Base-by-base conservation (phyloP, 1,140 invertebrate genomes). In the Dryas iulia region DNA sequence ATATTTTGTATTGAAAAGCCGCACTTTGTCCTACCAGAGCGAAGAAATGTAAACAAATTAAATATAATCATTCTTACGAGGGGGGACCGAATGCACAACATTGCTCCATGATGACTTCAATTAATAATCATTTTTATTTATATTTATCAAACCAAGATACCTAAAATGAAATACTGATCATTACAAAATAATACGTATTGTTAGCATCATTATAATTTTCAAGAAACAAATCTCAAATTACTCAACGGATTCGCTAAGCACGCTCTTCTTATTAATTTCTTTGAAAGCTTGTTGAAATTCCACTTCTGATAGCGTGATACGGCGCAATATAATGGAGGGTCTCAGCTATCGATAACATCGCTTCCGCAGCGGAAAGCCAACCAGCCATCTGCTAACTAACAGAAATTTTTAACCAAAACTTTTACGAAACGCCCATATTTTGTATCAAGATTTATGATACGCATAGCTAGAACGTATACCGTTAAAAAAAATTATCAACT, bases 331-430 rank as follows among this genome's bases (percentile, higher is more conserved):
- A 77, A 78, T 62, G 56, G 65, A 74, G 70, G 76, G 73, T 52
- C 65, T 63, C 70, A 72, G 74, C 78, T 82, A 80, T 80, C 75
- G 61, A 73, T 69, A 72, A 57, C 74, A 83, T 84, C 80, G 74
- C 66, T 83, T 84, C 82, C 77, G 74, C 47, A 72, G 68, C 77
- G 77, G 76, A 83, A 83, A 83, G 74, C 67, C 69, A 69, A 73
- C 67, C 69, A 73, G 62, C 78, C 74, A 72, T 74, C 67, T 76
- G 73, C 72, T 72, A 66, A 69, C 77, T 79, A 79, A 77, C 70
- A 74, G 67, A 73, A 76, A 82, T 76, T 72, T 74, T 75, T 65
- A 75, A 74, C 53, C 24, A 47, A 77, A 81, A 74, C 63, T 74
- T 80, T 66, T 54, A 54, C 33, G 39, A 62, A 62, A 23, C 60